Base-by-base conservation (phyloP, 2,888 invertebrate species). In the Microdon myrmicae region DNA sequence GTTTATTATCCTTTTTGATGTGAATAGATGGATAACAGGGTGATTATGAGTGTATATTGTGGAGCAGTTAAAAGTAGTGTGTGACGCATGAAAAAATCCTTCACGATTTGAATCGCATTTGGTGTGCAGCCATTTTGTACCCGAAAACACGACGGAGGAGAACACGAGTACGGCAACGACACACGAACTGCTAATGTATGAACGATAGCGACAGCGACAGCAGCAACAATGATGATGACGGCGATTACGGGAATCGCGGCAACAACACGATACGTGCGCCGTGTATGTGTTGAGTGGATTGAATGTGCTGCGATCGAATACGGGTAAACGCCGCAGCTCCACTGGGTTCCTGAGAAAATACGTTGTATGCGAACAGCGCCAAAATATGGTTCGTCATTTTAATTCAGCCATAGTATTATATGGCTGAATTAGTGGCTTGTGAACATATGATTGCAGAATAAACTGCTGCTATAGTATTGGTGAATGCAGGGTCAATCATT, bases 291-390 rank as follows among this genome's bases (percentile, higher is more conserved):
- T 60, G 67, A 60, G 68, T 68, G 68, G 68, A 68, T 68, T 68
- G 68, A 68, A 68, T 68, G 68, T 68, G 68, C 69, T 69, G 69
- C 69, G 69, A 68, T 69, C 69, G 67, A 67, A 69, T 69, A 69
- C 69, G 69, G 68, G 66, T 68, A 68, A 70, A 69, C 68, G 68
- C 68, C 70, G 70, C 68, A 69, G 67, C 69, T 69, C 69, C 70
- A 70, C 70, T 70, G 70, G 64, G 67, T 61, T 69, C 68, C 61
- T 68, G 67, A 55, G 67, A 68, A 68, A 64, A 64, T 64, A 58
- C 56, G 64, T 38, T 64, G 64, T 64, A 64, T 64, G 64, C 53
- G 64, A 64, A 58, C 64, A 64, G 64, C 64, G 51, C 51, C 64
- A 64, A 64, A 64, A 64, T 64, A 38, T 58, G 45, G 47, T 53